Evolutionary conservation across 2,797 vertebrate genomes (phyloP).

Genomic region (Gallirallus australis): DNA sequence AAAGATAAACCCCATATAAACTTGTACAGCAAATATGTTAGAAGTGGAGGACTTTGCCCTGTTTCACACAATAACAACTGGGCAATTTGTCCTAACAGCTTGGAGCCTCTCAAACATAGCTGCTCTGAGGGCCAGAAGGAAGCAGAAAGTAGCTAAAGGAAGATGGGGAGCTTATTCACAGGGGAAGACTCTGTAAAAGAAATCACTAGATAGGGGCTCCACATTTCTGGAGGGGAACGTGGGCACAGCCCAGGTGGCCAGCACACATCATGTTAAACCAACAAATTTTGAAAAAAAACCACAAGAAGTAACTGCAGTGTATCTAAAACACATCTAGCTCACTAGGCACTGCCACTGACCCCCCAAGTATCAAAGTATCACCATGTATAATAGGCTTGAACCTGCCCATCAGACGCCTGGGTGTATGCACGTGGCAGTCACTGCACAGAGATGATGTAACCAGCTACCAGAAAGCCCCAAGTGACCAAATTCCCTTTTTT

Average conservation of each 20-base stretch:
- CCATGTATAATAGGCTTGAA: background rate
- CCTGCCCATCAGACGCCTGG: background rate
- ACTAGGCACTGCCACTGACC: background rate
- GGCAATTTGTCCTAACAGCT: background rate
- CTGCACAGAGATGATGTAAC: background rate
- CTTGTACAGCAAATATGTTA: background rate
- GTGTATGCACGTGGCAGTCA: background rate
- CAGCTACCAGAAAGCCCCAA: background rate
- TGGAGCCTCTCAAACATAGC: background rate
- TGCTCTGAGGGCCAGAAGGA: background rate
- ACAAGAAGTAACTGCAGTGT: background rate
- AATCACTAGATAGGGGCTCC: background rate
- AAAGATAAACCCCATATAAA: constrained; percentile 7
- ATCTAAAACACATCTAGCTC: background rate
- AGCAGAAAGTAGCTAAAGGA: background rate
- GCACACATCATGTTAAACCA: background rate
- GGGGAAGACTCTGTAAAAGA: background rate
- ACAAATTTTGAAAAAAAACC: background rate
- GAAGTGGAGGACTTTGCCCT: background rate
- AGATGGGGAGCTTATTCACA: background rate
- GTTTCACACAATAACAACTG: background rate
- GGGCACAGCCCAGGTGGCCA: background rate
- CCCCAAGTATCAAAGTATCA: background rate
- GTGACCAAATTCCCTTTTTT: background rate
- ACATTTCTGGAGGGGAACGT: background rate